Evolutionary conservation across 2,888 invertebrate genomes (phyloP).

Genomic region (Drosophila gaucha): DNA sequence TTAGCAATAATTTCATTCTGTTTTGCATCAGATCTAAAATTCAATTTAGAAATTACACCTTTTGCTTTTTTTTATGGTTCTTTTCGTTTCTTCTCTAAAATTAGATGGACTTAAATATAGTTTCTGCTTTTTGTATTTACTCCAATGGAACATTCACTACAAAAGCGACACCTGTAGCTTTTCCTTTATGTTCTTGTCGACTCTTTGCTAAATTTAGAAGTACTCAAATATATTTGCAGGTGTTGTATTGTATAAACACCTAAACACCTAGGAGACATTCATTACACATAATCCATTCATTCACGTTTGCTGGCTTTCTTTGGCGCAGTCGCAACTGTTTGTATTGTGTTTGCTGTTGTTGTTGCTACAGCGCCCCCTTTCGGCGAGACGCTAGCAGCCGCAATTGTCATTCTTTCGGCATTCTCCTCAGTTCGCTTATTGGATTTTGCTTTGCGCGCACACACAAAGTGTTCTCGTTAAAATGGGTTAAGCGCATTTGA

Average conservation of each 20-base stretch:
- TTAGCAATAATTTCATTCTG: too few relatives aligned
- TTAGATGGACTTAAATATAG: neutral
- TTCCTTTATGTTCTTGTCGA: too few relatives aligned
- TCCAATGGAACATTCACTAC: too few relatives aligned
- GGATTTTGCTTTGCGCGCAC: slow-evolving; percentile 48
- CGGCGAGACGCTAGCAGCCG: too few relatives aligned
- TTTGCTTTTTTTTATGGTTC: neutral
- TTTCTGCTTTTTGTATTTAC: neutral
- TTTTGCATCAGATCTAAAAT: too few relatives aligned
- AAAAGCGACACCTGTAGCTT: neutral
- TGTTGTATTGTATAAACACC: too few relatives aligned
- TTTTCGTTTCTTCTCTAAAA: too few relatives aligned
- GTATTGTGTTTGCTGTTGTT: slow-evolving; percentile 3
- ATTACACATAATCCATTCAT: slow-evolving; percentile 3
- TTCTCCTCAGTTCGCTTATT: slow-evolving; percentile 44
- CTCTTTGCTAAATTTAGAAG: neutral
- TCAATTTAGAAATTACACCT: too few relatives aligned
- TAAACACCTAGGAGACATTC: neutral
- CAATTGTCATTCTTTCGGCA: slow-evolving; percentile 37
- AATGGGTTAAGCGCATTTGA: slow-evolving; percentile 62
- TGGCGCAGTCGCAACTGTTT: slow-evolving; percentile 45
- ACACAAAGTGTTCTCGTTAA: slow-evolving; percentile 41
- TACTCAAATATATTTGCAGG: neutral
- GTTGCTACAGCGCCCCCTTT: slow-evolving; percentile 32
- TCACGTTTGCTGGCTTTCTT: slow-evolving; percentile 26